phyloP scores from a whole-genome alignment of 2,797 vertebrate species.

The Melanotaenia parkinsoni region DNA sequence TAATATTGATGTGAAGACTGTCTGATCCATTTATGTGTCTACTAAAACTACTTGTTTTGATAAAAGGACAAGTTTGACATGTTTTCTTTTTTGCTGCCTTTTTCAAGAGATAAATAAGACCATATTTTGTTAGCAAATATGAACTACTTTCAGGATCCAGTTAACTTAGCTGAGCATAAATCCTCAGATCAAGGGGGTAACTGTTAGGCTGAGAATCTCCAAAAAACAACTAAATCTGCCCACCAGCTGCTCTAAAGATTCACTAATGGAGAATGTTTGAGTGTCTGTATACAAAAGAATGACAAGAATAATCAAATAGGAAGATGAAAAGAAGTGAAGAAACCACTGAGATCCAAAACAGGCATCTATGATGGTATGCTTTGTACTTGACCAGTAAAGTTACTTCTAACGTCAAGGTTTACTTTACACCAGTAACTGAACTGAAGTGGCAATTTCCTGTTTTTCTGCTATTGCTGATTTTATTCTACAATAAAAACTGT shows the following conservation, averaged over 20 bases:
- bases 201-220: not conserved
- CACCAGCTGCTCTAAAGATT: conserved; percentile 2
- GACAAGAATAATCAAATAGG: conserved; percentile 11
- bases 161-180: conserved; percentile 15
- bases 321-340: conserved; percentile 6
- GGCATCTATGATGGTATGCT: not conserved
- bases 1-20: not conserved
- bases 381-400: not conserved
- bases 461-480: conserved; percentile 6
- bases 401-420: not conserved
- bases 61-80: not conserved
- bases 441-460: not conserved
- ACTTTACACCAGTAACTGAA: not conserved
- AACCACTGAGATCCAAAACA: conserved; percentile 8
- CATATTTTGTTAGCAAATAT: conserved; percentile 16
- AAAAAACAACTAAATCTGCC: conserved; percentile 14
- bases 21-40: not conserved
- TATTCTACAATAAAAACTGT: not conserved
- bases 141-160: not conserved
- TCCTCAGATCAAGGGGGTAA: not conserved
- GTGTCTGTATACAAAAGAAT: conserved; percentile 22
- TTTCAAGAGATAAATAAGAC: not conserved
- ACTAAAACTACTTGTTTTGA: not conserved
- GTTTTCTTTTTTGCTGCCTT: not conserved
- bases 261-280: conserved; percentile 2